Base-by-base conservation (phyloP, 2,113 vertebrate genomes). In the Neolamprologus variostigma region DNA sequence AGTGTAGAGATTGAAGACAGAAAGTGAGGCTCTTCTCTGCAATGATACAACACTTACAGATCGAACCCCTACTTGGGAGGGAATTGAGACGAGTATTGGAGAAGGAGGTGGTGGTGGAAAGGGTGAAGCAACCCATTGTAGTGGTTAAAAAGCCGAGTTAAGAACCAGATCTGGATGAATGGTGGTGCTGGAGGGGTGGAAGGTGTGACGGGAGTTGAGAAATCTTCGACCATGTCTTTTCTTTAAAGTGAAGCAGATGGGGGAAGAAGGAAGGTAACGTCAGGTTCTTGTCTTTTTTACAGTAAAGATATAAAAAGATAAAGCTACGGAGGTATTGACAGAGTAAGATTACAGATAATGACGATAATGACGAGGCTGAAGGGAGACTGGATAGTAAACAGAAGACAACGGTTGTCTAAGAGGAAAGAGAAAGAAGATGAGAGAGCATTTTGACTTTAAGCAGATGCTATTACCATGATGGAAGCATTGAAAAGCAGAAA, bases 31-130 rank as follows among this genome's bases (percentile, higher is more conserved):
- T 86, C 51, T 87, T 85, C 83, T 66, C 35, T 81, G 55, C 42
- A 76, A 19, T 92, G 89, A 89, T 83, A 51, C 51, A 73, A 89
- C 87, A 90, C 86, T 87, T 85, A 42, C 76, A 87, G 81, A 55
- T 63, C 5, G 8, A 84, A 84, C 76, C 86, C 87, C 87, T 63
- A 80, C 86, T 86, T 89, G 82, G 21, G 23, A 73, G 66, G 73
- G 55, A 86, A 89, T 85, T 82, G 88, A 91, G 88, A 89, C 16
- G 10, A 86, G 91, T 47, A 50, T 42, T 89, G 76, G 37, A 86
- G 45, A 3, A 86, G 76, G n/a, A 71, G 82, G 55, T 28, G 21
- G 35, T 78, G 23, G 68, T 51, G 59, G 45, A 45, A 59, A 21
- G 21, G 16, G 2, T 9, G 53, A 17, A 42, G 35, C 26, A 84